Base-by-base conservation (phyloP, 2,113 vertebrate species). In the Pontoporia blainvillei region DNA sequence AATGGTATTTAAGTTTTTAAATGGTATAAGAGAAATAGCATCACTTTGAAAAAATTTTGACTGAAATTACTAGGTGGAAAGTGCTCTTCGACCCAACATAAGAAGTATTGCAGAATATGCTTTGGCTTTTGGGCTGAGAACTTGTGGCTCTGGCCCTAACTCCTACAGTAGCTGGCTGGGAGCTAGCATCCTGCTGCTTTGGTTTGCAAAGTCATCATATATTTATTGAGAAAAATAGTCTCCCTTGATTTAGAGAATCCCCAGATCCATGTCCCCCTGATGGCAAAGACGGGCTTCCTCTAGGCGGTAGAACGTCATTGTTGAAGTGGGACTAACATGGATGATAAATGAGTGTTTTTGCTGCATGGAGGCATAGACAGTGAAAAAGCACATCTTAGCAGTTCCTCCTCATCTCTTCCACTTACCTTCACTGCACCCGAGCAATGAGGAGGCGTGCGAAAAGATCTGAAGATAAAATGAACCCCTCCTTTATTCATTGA, bases 361-460 rank as follows among this genome's bases (percentile, higher is more conserved):
- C 5, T 86, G 11, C 41, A 11, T 61, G 29, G 71, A 69, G 34
- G 61, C 66, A 18, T 34, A 81, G n/a, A 25, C 3, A 14, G 23
- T 57, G 3, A 9, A n/a, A 39, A 76, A 39, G 23, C 3, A 1
- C 49, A 20, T 66, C 76, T 84, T 41, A 66, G 23, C 39, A 61
- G 29, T 18, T 23, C n/a, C 39, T 49, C 31, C 17, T 94, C 21
- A 25, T 46, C 34, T 73, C 29, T 52, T n/a, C 79, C 2, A 57
- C 13, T 8, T 64, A 1, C 41, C 29, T 72, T 71, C 67, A 14
- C 5, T 66, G 20, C 14, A 75, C 8, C 0, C 59, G 64, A 86
- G 31, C 72, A 59, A 66, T 3, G 0, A n/a, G 15, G 10, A 34
- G 0, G 18, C 6, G 2, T n/a, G 5, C 11, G 39, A 61, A 76